These are phyloP conservation scores for Leptinotarsa rubiginosa DNA, from an alignment of 2,888 invertebrate genomes.

Conservation along the genomic window DNA sequence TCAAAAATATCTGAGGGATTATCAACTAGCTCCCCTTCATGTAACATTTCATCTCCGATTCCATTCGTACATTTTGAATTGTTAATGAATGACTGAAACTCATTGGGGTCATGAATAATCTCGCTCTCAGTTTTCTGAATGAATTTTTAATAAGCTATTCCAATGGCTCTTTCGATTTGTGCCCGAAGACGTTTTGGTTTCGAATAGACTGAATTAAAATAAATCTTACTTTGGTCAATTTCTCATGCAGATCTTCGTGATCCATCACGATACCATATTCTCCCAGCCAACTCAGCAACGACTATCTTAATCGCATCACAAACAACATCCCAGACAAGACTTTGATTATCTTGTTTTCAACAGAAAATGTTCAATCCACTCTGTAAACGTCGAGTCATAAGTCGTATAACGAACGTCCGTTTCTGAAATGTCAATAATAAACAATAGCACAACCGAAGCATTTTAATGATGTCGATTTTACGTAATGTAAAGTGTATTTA, in stretches of 20 bases:
- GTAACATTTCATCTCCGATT: no score
- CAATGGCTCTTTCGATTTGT: no score
- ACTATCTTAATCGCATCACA: constrained; percentile 15
- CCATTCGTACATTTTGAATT: no score
- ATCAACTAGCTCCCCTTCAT: no score
- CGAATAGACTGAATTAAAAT: background rate
- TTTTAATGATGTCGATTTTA: constrained; percentile 44
- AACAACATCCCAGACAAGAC: constrained; percentile 18
- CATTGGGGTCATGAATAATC: no score
- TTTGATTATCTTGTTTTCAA: constrained; percentile 15
- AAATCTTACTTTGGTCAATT: background rate
- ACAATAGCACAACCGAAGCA: constrained; percentile 37
- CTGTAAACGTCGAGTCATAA: constrained; percentile 29
- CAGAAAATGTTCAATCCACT: constrained; percentile 18
- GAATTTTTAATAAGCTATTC: no score
- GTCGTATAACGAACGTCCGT: constrained; percentile 27
- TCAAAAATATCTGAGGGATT: no score
- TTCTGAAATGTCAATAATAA: constrained; percentile 38
- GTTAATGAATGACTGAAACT: no score
- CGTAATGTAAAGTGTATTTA: constrained; percentile 37
- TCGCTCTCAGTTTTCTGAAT: no score
- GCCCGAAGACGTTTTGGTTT: no score
- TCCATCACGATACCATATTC: background rate
- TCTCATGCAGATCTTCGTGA: background rate
- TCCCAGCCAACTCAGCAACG: background rate